These are phyloP conservation scores for Grammomys dolichurus DNA, from an alignment of 2,113 vertebrate genomes.

Conservation along the genomic window DNA sequence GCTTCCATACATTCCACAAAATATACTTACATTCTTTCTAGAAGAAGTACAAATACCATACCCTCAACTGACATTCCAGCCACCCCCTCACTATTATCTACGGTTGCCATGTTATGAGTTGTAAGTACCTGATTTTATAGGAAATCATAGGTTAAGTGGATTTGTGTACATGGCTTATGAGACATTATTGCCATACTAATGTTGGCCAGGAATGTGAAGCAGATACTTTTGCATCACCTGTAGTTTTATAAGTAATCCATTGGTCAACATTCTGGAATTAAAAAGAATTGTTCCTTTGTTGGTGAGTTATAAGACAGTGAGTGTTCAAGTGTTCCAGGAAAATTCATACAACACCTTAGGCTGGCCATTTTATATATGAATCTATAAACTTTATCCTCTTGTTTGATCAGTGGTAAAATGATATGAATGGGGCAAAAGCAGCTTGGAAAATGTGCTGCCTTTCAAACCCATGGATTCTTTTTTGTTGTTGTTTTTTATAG, in stretches of 20 bases:
- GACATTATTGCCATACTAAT: not conserved
- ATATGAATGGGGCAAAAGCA: not conserved
- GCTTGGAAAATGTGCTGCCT: not conserved
- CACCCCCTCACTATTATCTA: not conserved
- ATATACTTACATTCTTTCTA: not conserved
- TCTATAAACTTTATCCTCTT: not conserved
- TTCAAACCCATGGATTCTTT: not conserved
- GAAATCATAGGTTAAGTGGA: not conserved
- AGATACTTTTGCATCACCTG: not conserved
- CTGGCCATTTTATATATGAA: not conserved
- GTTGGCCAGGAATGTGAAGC: not conserved
- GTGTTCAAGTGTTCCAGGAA: not conserved
- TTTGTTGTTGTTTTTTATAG: not conserved
- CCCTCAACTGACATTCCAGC: not conserved
- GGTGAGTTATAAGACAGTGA: not conserved
- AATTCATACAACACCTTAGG: not conserved
- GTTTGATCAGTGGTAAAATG: not conserved
- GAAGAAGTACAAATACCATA: not conserved
- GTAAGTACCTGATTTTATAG: not conserved
- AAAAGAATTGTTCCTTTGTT: not conserved
- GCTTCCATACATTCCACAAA: too few species aligned
- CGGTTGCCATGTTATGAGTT: rapidly evolving
- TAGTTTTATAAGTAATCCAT: not conserved
- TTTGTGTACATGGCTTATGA: not conserved
- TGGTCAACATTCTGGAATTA: not conserved